Percentiles rank a stretch among this genome's conserved stretches.
Evolutionary conservation across 2,888 invertebrate genomes (phyloP).

Genomic region (Dorcus parallelipipedus): DNA sequence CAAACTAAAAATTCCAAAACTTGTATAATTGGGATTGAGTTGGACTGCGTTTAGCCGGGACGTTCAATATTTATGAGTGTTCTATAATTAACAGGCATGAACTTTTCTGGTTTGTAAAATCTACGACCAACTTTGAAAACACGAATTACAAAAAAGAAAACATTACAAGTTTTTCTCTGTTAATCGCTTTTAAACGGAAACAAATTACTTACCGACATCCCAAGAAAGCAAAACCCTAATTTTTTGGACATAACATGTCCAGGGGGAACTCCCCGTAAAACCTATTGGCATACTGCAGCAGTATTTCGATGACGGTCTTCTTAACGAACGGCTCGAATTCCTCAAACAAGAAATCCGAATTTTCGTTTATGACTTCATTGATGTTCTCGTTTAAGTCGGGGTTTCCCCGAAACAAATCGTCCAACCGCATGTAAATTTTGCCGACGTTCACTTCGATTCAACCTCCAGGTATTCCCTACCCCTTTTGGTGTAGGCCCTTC

Average conservation of each 20-base stretch:
- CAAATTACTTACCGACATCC: too few species aligned
- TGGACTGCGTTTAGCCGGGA: too few species aligned
- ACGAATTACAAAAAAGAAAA: too few species aligned
- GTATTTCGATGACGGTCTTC: constrained; percentile 27
- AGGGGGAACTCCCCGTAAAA: constrained; percentile 30
- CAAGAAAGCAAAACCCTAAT: background rate
- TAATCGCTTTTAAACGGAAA: too few species aligned
- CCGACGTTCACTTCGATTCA: constrained; percentile 26
- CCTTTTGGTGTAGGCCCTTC: background rate
- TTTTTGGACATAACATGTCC: constrained; percentile 30
- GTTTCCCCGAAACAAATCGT: constrained; percentile 33
- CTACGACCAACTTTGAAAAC: too few species aligned
- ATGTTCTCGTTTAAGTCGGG: constrained; percentile 33
- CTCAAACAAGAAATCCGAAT: constrained; percentile 40
- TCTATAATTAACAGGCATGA: too few species aligned
- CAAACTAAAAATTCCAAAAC: too few species aligned
- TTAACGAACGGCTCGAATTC: constrained; percentile 44
- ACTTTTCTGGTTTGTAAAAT: too few species aligned
- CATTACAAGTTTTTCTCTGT: too few species aligned
- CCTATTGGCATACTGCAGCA: constrained; percentile 24
- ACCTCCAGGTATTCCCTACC: constrained; percentile 20
- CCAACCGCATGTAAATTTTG: constrained; percentile 27
- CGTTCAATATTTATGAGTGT: too few species aligned
- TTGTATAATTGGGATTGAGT: too few species aligned
- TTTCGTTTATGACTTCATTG: constrained; percentile 44